Base-by-base conservation (phyloP, 2,888 invertebrate species). In the Argynnis bischoffii region DNA sequence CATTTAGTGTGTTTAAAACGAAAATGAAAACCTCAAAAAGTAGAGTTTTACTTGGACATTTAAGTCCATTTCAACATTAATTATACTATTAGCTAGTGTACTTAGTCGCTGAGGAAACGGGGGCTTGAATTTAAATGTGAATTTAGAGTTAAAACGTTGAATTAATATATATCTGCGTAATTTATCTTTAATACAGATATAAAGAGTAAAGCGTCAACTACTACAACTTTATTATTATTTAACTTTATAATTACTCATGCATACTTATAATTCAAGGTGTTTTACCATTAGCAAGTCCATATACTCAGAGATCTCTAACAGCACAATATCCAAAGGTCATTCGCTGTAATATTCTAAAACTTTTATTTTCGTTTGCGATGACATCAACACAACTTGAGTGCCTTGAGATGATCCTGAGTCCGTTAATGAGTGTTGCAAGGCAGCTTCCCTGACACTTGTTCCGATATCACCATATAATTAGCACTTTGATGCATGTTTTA, bases 301-400 rank as follows among this genome's bases (percentile, higher is more conserved):
- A 31, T n/a, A 53, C 4, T 63, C 26, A 35, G 26, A 60, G 35
- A 21, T 48, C 46, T 67, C 63, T 69, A 70, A 70, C 69, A 64
- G 69, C 64, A 70, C 53, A 66, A 50, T 57, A 18, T 54, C 21
- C n/a, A 63, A 67, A 67, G 69, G 69, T 56, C 70, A 26, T 48
- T 13, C 55, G 66, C 64, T n/a, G 26, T 54, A 46, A 61, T 70
- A 64, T 63, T 70, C 67, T 67, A 70, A 67, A 64, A 79, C 75
- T 82, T 77, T 81, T 83, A 83, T 83, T 83, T 81, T 78, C 72
- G 79, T 71, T n/a, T 56, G 35, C 56, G 77, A 72, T 85, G 83
- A 83, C 83, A 80, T 85, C 83, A 83, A 60, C 74, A 72, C 21
- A 70, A 69, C 63, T 64, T 64, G 50, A 55, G 51, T 50, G 53